These are phyloP conservation scores for Heliconius himera DNA, from an alignment of 1,140 invertebrate genomes.

Conservation along the genomic window DNA sequence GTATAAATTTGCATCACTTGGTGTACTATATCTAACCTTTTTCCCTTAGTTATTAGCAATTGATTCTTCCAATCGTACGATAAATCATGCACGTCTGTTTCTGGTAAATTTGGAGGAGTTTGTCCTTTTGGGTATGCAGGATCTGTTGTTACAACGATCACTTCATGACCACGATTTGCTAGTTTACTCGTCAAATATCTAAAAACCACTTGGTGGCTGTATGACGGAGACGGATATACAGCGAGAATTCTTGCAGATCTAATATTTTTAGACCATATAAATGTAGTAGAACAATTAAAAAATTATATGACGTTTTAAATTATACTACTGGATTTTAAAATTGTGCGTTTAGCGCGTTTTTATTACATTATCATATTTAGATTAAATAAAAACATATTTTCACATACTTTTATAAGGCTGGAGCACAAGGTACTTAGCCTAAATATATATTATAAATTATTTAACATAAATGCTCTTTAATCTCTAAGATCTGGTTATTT, in stretches of 20 bases:
- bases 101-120: conserved; percentile 54
- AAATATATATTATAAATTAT: neutral
- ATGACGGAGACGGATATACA: conserved; percentile 74
- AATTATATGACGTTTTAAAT: neutral
- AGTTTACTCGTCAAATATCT: conserved; percentile 72
- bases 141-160: conserved; percentile 70
- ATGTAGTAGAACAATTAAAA: neutral
- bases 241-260: conserved; percentile 74
- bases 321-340: neutral
- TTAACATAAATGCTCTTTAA: too few species aligned
- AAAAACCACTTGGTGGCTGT: conserved; percentile 83
- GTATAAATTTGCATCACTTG: conserved; percentile 12
- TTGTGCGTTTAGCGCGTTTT: too few species aligned
- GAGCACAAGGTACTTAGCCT: neutral
- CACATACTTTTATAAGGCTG: neutral
- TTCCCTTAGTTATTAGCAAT: conserved; percentile 19
- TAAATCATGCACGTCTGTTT: conserved; percentile 66
- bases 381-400: neutral
- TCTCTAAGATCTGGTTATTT: too few species aligned
- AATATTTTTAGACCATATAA: neutral
- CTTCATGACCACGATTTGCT: conserved; percentile 75
- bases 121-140: conserved; percentile 54
- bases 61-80: conserved; percentile 44
- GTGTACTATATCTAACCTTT: conserved; percentile 7
- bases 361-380: too few species aligned